A percentile compares a stretch with the other conserved stretches of the same genome.
phyloP scores from a whole-genome alignment of 2,797 vertebrate species.

The Lagocephalus sceleratus region DNA sequence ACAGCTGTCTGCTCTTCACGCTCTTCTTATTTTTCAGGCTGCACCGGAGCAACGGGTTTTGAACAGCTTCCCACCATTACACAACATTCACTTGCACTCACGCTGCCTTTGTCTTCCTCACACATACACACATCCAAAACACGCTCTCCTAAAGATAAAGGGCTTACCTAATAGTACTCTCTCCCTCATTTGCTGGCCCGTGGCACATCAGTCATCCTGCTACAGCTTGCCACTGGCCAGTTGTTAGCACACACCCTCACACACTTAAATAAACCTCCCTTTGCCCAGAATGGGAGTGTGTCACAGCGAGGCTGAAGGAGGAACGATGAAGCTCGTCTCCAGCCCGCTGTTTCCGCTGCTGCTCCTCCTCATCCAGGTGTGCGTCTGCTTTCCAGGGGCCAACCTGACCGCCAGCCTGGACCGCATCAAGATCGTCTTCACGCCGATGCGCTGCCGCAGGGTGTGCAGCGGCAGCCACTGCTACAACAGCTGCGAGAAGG shows the following conservation, averaged over 20 bases:
- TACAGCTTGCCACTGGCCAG: constrained; percentile 66
- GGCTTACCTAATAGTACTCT: constrained; percentile 64
- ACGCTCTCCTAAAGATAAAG: constrained; percentile 72
- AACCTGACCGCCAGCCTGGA: constrained; percentile 90
- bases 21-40: constrained; percentile 51
- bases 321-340: constrained; percentile 71
- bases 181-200: constrained; percentile 57
- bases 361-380: constrained; percentile 68
- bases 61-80: constrained; percentile 74
- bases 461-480: constrained; percentile 83
- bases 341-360: constrained; percentile 47
- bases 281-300: constrained; percentile 60
- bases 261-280: constrained; percentile 72
- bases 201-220: constrained; percentile 66
- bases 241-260: constrained; percentile 66
- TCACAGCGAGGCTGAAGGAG: constrained; percentile 53
- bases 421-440: constrained; percentile 95
- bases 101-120: constrained; percentile 58
- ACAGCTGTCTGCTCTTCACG: constrained; percentile 59
- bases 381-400: constrained; percentile 79
- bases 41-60: constrained; percentile 66
- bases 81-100: constrained; percentile 64
- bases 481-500: constrained; percentile 90
- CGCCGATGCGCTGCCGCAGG: constrained; percentile 89
- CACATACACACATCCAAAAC: constrained; percentile 63